Evolutionary conservation across 2,888 invertebrate genomes (phyloP).

Genomic region (Elysia crispata): DNA sequence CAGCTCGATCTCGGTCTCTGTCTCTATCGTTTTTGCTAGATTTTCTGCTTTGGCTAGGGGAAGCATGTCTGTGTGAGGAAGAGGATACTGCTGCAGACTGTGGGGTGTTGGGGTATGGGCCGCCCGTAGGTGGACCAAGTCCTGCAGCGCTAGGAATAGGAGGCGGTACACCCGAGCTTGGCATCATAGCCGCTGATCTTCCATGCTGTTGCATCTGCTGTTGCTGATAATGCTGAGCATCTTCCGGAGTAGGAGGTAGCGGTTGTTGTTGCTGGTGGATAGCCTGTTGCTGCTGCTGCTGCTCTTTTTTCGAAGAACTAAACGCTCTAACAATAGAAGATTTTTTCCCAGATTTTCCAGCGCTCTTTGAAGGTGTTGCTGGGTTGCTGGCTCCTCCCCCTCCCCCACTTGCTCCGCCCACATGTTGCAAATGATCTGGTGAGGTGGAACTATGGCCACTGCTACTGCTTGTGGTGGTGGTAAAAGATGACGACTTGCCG

Average conservation of each 20-base stretch:
- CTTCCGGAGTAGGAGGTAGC: no score
- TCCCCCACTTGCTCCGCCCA: constrained; percentile 32
- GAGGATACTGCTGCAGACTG: neutral
- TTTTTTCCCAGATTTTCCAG: constrained; percentile 63
- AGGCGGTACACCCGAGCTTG: constrained; percentile 44
- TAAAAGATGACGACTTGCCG: constrained; percentile 56
- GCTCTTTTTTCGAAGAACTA: constrained; percentile 57
- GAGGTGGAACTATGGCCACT: constrained; percentile 47
- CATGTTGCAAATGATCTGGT: neutral
- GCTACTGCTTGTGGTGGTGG: constrained; percentile 75
- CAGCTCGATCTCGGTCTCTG: constrained; percentile 21
- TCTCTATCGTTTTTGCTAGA: constrained; percentile 53
- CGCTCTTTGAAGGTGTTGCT: constrained; percentile 54
- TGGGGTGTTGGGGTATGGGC: constrained; percentile 25
- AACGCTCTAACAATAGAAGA: constrained; percentile 64
- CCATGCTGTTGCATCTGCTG: constrained; percentile 26
- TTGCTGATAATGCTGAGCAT: constrained; percentile 52
- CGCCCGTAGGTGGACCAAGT: constrained; percentile 46
- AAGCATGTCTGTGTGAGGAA: constrained; percentile 42
- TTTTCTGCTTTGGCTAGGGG: constrained; percentile 59
- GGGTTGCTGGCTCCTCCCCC: constrained; percentile 28
- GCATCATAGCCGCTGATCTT: no score
- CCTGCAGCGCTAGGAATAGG: constrained; percentile 46
- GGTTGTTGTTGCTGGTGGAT: no score
- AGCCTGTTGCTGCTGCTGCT: constrained; percentile 33